These are phyloP conservation scores for Bombus cullumanus DNA, from an alignment of 1,140 invertebrate genomes.

Conservation along the genomic window DNA sequence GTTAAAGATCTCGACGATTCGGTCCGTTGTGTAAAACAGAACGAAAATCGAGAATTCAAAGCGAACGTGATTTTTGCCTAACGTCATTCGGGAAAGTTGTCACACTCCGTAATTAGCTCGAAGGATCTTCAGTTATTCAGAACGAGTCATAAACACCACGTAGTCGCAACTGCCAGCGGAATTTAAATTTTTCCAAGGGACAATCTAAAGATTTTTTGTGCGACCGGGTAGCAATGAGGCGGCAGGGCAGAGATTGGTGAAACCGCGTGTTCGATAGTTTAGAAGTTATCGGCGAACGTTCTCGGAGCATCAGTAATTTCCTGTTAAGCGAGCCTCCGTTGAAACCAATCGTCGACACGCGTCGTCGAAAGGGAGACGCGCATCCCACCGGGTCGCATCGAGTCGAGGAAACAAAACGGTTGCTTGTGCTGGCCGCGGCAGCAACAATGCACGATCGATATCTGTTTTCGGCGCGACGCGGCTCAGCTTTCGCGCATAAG, in stretches of 20 bases:
- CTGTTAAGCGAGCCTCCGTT: conserved; percentile 19
- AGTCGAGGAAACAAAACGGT: conserved; percentile 26
- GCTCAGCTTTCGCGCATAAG: conserved; percentile 1
- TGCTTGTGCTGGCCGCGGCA: neutral
- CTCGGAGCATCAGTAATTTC: conserved; percentile 39
- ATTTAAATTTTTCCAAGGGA: neutral
- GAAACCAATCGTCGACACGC: conserved; percentile 20
- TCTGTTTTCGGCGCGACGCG: conserved; percentile 38
- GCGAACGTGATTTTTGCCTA: no score
- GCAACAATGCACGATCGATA: conserved; percentile 40
- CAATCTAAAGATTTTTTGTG: neutral
- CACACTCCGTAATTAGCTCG: no score
- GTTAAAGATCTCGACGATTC: no score
- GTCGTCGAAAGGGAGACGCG: conserved; percentile 20
- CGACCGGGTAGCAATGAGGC: neutral
- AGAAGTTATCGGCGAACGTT: conserved; percentile 11
- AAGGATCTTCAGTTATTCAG: no score
- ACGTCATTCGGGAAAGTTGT: no score
- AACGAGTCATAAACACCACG: no score
- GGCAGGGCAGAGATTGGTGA: no score
- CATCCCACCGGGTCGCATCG: neutral
- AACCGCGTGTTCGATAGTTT: neutral
- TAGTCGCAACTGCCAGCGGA: neutral
- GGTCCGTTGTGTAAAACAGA: no score
- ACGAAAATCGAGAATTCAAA: no score